Conservation (phyloP, 2,888 invertebrate genomes). For the Rhodophaea formosa region DNA sequence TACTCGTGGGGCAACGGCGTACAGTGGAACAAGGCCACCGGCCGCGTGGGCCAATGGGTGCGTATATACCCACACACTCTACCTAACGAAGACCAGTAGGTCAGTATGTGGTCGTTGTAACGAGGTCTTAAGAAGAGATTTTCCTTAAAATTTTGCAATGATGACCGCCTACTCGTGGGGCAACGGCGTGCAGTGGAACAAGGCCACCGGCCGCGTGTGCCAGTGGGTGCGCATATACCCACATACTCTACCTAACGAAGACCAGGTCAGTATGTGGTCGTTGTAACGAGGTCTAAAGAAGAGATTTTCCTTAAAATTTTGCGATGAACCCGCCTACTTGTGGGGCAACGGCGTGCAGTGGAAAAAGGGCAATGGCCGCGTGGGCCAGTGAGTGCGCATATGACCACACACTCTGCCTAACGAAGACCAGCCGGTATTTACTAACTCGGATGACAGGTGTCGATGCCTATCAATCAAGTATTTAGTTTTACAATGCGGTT, state of each 20-base stretch:
- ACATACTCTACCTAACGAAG: constrained; percentile 54
- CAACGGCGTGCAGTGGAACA: constrained; percentile 86
- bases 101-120: constrained; percentile 24
- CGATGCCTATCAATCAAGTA: too few species aligned
- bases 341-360: constrained; percentile 89
- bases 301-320: too few species aligned
- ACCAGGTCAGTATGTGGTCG: too few species aligned
- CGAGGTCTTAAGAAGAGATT: too few species aligned
- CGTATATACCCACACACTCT: constrained; percentile 85
- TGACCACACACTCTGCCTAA: constrained; percentile 81
- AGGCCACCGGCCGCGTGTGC: constrained; percentile 83
- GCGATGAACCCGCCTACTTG: constrained; percentile 60
- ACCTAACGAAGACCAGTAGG: constrained; percentile 61
- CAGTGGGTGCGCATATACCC: constrained; percentile 91
- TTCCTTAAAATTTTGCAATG: too few species aligned
- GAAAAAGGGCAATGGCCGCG: constrained; percentile 81
- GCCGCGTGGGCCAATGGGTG: constrained; percentile 88
- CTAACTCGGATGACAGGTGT: too few species aligned
- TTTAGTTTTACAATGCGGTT: too few species aligned
- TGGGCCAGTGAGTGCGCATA: constrained; percentile 89
- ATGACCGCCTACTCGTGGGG: constrained; percentile 82
- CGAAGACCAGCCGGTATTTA: constrained; percentile 62
- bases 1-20: constrained; percentile 86
- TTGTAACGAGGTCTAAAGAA: too few species aligned
- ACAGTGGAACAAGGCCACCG: constrained; percentile 84